These are phyloP conservation scores for Chromobotia macracanthus DNA, from an alignment of 2,797 vertebrate genomes.

Conservation along the genomic window DNA sequence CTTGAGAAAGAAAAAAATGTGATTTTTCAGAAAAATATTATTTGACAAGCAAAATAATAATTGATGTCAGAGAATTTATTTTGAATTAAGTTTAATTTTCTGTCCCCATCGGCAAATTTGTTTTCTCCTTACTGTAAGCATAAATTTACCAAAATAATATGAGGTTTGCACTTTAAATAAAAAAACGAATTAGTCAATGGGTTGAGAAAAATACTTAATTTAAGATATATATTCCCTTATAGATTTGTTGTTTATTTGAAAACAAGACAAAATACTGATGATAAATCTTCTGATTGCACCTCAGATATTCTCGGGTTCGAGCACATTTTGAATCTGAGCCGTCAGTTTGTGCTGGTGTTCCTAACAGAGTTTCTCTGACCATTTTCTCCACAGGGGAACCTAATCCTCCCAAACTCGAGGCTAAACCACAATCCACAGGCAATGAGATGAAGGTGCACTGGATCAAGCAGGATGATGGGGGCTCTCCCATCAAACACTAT, in stretches of 20 bases:
- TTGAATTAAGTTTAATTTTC: background rate
- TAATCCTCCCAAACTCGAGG: slow-evolving; percentile 89
- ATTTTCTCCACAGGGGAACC: slow-evolving; percentile 89
- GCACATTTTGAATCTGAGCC: background rate
- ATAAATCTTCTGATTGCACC: background rate
- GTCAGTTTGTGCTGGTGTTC: background rate
- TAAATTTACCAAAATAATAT: too few relatives aligned
- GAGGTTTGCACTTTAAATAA: too few relatives aligned
- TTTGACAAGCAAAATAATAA: too few relatives aligned
- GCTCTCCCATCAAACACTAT: slow-evolving; percentile 93
- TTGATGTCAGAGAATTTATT: too few relatives aligned
- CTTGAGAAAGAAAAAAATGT: background rate
- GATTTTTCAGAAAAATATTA: background rate
- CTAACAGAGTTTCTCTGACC: slow-evolving; percentile 57
- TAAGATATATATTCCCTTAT: background rate
- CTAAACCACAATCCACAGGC: slow-evolving; percentile 80
- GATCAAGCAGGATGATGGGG: slow-evolving; percentile 97
- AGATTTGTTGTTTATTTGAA: background rate
- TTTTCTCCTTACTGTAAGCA: too few relatives aligned
- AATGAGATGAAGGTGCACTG: slow-evolving; percentile 88
- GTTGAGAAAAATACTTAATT: too few relatives aligned
- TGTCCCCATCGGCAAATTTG: background rate
- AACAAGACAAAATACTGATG: background rate
- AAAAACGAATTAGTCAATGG: too few relatives aligned
- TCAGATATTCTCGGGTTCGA: slow-evolving; percentile 33